Evolutionary conservation across 2,888 invertebrate genomes (phyloP).

Genomic region (Drosophila hamatofila): DNA sequence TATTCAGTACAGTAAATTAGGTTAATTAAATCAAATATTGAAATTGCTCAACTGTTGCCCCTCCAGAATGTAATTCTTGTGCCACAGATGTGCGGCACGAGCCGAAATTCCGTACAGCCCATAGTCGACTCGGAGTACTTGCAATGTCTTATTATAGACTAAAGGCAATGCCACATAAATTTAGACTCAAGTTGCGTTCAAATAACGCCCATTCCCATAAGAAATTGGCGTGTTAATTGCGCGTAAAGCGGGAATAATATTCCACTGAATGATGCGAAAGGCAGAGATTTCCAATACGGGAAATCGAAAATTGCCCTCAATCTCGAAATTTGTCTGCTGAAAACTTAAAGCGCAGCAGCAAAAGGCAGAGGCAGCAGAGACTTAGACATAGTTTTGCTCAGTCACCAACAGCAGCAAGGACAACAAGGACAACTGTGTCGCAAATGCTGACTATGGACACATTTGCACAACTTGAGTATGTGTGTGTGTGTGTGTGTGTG

Average conservation of each 20-base stretch:
- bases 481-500: conserved; percentile 10
- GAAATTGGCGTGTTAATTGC: conserved; percentile 65
- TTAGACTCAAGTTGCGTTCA: conserved; percentile 18
- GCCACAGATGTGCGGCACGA: conserved; percentile 56
- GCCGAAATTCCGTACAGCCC: conserved; percentile 27
- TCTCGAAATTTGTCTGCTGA: neutral
- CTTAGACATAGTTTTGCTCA: conserved; percentile 29
- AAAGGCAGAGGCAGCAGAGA: conserved; percentile 6
- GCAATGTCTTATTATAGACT: conserved; percentile 49
- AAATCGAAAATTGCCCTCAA: conserved; percentile 49
- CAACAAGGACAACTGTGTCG: conserved; percentile 48
- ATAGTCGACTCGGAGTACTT: conserved; percentile 21
- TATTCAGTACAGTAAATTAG: neutral
- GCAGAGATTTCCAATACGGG: conserved; percentile 12
- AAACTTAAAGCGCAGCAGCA: conserved; percentile 10
- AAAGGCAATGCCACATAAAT: conserved; percentile 73
- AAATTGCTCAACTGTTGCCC: neutral
- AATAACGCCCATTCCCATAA: neutral
- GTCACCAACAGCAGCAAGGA: conserved; percentile 22
- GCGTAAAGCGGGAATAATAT: conserved; percentile 25
- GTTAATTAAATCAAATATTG: conserved; percentile 4
- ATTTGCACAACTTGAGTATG: conserved; percentile 31
- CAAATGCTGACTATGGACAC: conserved; percentile 53
- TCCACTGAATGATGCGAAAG: conserved; percentile 45
- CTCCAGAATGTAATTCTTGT: conserved; percentile 3